Percentiles rank a stretch among this genome's conserved stretches.
Conservation (phyloP, 1,140 invertebrate genomes). For the Sitodiplosis mosellana region DNA sequence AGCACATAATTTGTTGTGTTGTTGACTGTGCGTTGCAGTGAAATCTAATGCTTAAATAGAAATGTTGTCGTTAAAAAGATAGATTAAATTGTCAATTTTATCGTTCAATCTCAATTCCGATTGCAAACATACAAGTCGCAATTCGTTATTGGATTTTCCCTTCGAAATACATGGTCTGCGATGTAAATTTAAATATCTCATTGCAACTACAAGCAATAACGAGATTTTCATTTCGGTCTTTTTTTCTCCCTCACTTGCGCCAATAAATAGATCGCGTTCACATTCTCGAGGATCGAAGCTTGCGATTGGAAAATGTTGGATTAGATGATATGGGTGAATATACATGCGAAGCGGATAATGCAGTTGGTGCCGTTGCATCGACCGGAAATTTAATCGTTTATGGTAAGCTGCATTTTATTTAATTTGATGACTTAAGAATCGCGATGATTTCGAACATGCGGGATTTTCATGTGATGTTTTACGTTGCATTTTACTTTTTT, state of each 20-base stretch:
- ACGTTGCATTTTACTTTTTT: neutral
- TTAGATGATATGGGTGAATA: slow-evolving; percentile 76
- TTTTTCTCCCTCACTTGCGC: slow-evolving; percentile 27
- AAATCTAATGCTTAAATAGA: no score
- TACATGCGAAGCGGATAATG: slow-evolving; percentile 77
- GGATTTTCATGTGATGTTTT: neutral
- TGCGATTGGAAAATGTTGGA: slow-evolving; percentile 55
- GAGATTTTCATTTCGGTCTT: neutral
- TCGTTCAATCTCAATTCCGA: neutral
- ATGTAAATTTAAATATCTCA: no score
- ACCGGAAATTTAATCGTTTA: slow-evolving; percentile 66
- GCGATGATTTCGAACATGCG: neutral
- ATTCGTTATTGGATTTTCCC: neutral
- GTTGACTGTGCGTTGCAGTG: no score
- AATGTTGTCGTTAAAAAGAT: no score
- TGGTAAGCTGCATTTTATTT: slow-evolving; percentile 31
- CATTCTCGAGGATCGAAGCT: slow-evolving; percentile 58
- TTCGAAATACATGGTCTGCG: neutral
- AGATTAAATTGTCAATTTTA: no score
- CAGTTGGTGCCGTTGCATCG: slow-evolving; percentile 62
- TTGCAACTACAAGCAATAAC: neutral
- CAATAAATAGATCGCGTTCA: slow-evolving; percentile 42
- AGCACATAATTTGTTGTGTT: no score
- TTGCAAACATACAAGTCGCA: neutral
- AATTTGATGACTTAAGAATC: neutral